phyloP scores from a whole-genome alignment of 2,888 invertebrate genomes.

The Beris morrisii region DNA sequence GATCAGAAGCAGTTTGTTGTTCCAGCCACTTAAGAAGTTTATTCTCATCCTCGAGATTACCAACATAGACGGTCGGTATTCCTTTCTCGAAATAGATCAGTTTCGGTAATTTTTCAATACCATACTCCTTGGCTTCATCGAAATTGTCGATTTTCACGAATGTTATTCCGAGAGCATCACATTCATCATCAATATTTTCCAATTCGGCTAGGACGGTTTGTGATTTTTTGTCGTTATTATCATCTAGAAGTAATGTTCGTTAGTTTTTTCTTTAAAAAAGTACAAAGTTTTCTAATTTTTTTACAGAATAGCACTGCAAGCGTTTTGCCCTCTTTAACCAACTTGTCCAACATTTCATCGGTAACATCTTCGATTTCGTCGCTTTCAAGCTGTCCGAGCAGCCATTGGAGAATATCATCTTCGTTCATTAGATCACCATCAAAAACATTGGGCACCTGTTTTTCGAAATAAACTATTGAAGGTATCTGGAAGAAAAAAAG shows the following conservation, averaged over 20 bases:
- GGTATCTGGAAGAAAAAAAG: conserved; percentile 60
- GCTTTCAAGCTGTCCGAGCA: conserved; percentile 82
- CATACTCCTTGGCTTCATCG: conserved; percentile 88
- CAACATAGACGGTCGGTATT: conserved; percentile 74
- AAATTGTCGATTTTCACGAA: conserved; percentile 92
- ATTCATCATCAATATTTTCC: conserved; percentile 93
- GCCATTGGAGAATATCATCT: conserved; percentile 86
- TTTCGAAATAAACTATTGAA: conserved; percentile 89
- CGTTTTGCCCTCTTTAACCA: conserved; percentile 85
- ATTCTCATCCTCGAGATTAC: conserved; percentile 87
- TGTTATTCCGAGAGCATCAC: conserved; percentile 82
- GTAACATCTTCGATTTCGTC: conserved; percentile 95
- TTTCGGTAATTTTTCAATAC: conserved; percentile 84
- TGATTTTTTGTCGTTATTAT: conserved; percentile 85
- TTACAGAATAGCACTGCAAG: conserved; percentile 90
- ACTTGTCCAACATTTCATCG: conserved; percentile 88
- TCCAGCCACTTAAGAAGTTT: conserved; percentile 85
- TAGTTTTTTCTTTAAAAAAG: neutral
- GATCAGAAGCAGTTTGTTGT: conserved; percentile 81
- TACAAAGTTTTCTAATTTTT: neutral
- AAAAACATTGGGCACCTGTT: conserved; percentile 88
- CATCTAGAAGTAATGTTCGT: conserved; percentile 61
- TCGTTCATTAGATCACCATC: conserved; percentile 90
- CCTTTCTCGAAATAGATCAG: conserved; percentile 81
- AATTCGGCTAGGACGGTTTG: conserved; percentile 83